Evolutionary conservation across 2,888 invertebrate species (phyloP).

Genomic region (Matsumyia berberina): DNA sequence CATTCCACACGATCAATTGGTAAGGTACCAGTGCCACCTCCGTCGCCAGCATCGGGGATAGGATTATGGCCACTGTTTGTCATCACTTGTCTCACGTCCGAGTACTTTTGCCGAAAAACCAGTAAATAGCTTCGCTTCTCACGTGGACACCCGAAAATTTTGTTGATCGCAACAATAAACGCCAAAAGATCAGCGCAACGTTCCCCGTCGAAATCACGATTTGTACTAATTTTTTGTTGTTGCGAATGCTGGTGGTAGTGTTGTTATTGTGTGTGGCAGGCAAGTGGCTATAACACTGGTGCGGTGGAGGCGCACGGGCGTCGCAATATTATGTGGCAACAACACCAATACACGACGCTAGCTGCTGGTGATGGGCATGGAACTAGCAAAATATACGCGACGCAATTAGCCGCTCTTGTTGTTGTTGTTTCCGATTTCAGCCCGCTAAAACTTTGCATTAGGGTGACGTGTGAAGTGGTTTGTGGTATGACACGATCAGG

Average conservation of each 20-base stretch:
- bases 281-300: slow-evolving; percentile 78
- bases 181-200: slow-evolving; percentile 80
- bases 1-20: slow-evolving; percentile 82
- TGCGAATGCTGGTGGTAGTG: slow-evolving; percentile 73
- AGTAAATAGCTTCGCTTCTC: slow-evolving; percentile 53
- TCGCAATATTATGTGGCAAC: slow-evolving; percentile 74
- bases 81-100: slow-evolving; percentile 40
- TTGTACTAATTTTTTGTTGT: slow-evolving; percentile 84
- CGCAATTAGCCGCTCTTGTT: slow-evolving; percentile 69
- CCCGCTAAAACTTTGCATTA: slow-evolving; percentile 70
- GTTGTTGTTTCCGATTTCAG: slow-evolving; percentile 59
- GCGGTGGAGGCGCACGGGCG: slow-evolving; percentile 51
- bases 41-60: slow-evolving; percentile 59
- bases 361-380: slow-evolving; percentile 60
- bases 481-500: slow-evolving; percentile 60
- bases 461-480: slow-evolving; percentile 73
- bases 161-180: slow-evolving; percentile 71
- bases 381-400: slow-evolving; percentile 71
- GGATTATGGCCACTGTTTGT: slow-evolving; percentile 69
- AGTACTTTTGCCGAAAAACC: slow-evolving; percentile 10
- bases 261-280: slow-evolving; percentile 83
- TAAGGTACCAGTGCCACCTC: slow-evolving; percentile 14
- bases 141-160: slow-evolving; percentile 66
- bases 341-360: slow-evolving; percentile 57
- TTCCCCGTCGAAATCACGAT: slow-evolving; percentile 84